Base-by-base conservation (phyloP, 2,888 invertebrate species). In the Apotomis capreana region DNA sequence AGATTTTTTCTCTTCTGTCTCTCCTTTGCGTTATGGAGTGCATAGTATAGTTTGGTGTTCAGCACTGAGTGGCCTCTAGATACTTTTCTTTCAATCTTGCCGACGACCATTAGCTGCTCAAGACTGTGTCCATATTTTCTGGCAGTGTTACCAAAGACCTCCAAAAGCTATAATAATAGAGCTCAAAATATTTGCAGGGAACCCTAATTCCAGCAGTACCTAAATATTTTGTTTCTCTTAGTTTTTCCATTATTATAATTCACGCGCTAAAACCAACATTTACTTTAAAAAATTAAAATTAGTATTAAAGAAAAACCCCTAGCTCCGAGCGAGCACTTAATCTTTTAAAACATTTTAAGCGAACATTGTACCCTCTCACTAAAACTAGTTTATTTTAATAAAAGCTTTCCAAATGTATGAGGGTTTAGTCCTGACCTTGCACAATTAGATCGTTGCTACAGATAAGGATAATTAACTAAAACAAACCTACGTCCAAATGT, bases 331-430 rank as follows among this genome's bases (percentile, higher is more conserved):
- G n/a, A 62, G 62, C 51, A n/a, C 51, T 62, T 62, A 62, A 62
- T 62, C 62, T 62, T 62, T 62, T 62, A 37, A 62, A 62, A 62
- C 51, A 51, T 62, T 62, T 51, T 62, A 49, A 51, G 37, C 62
- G 37, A 36, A 62, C 62, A 60, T 60, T 5, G 15, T 57, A 44
- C 5, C 26, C 61, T 46, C 46, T 65, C 55, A 55, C 46, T 55
- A 26, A 57, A 65, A 65, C 44, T 36, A 46, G 55, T 65, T 65
- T 64, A 46, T 64, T 54, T 57, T 67, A 15, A 59, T 68, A 68
- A 68, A 68, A 68, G 37, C 51, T 59, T 15, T n/a, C 36, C 12
- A 67, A 58, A 67, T 13, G 58, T 37, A 67, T 49, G 67, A 36
- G 67, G 58, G 58, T 36, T 36, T 49, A 58, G 57, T 36, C 51